Conservation (phyloP, 2,888 invertebrate genomes). For the Julus scandinavius region DNA sequence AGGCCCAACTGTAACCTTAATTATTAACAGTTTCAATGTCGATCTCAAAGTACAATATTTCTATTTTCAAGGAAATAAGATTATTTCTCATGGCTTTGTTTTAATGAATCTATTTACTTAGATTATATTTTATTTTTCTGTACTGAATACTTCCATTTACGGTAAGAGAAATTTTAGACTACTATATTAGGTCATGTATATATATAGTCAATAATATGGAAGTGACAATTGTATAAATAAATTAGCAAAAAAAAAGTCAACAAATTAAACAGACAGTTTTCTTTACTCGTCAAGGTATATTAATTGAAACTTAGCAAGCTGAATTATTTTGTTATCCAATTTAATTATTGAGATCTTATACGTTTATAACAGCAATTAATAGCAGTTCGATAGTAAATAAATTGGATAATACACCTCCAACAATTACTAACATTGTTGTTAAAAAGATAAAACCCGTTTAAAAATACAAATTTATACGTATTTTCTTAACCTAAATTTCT, state of each 20-base stretch:
- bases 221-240: too few species aligned
- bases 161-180: too few species aligned
- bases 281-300: not conserved
- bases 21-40: not conserved
- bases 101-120: not conserved
- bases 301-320: not conserved
- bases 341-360: not conserved
- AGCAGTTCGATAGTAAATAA: not conserved
- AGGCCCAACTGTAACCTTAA: not conserved
- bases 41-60: not conserved
- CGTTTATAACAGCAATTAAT: not conserved
- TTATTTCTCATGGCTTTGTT: not conserved
- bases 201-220: too few species aligned
- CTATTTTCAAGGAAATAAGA: not conserved
- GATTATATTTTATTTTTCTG: not conserved
- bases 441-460: not conserved
- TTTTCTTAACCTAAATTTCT: slow-evolving; percentile 14
- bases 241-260: too few species aligned
- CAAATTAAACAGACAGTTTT: not conserved
- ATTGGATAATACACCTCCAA: not conserved
- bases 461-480: not conserved
- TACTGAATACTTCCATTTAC: too few species aligned
- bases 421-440: not conserved
- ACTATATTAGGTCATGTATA: too few species aligned
- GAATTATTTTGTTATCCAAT: not conserved